Conservation (phyloP, 2,113 vertebrate genomes). For the Brienomyrus brachyistius region DNA sequence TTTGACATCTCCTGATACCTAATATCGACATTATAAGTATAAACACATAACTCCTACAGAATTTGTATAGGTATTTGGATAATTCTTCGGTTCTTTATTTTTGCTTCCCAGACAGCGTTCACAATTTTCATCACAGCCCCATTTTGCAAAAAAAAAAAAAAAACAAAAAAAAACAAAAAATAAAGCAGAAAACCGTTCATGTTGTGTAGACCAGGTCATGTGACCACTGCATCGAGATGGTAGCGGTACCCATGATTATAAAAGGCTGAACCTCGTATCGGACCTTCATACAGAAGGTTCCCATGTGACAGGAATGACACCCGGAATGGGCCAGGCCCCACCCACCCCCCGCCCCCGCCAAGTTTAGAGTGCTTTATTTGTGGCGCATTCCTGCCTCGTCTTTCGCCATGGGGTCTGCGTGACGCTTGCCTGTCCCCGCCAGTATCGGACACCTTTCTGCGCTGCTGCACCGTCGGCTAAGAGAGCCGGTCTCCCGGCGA, state of each 20-base stretch:
- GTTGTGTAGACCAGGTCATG: not conserved
- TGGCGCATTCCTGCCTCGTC: constrained; percentile 17
- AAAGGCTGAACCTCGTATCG: not conserved
- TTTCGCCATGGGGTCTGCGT: not conserved
- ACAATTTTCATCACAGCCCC: not conserved
- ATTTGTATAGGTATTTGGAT: not conserved
- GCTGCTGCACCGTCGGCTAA: not conserved
- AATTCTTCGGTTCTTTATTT: not conserved
- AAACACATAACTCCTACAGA: not conserved
- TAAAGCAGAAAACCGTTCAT: not conserved
- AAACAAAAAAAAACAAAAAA: not conserved
- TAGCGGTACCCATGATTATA: not conserved
- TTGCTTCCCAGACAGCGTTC: not conserved
- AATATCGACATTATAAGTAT: not conserved
- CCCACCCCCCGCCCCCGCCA: not conserved
- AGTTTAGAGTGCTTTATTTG: constrained; percentile 32
- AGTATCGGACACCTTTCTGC: not conserved
- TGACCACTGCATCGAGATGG: not conserved
- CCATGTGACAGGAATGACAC: not conserved
- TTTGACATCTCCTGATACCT: not conserved
- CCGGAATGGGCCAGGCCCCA: not conserved
- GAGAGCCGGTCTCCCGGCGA: not conserved
- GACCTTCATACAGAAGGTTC: not conserved
- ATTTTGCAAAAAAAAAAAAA: not conserved
- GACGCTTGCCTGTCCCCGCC: not conserved